Evolutionary conservation across 2,113 vertebrate species (phyloP), one percentile per base, ranked within the genome.

Genomic region (Vicugna pacos): DNA sequence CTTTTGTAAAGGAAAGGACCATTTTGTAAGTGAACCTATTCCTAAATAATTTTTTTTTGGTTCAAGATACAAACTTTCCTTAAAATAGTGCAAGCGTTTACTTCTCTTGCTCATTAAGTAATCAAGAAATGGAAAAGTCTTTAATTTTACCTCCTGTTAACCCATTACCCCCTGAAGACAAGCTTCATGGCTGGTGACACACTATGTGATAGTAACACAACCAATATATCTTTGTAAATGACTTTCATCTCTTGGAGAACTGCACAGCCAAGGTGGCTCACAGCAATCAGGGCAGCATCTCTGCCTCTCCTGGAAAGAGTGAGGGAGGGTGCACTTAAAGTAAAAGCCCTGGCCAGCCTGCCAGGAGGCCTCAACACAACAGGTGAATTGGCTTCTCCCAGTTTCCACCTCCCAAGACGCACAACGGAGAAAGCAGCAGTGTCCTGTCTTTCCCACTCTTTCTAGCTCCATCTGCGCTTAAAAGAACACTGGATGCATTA

Each of bases 61-160:
- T 85, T 97, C 75, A 62, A 93, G 67, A 93, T 52, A 73, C 58
- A 58, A 93, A 83, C 28, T 89, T 94, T 95, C 56, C 81, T 83
- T 96, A 82, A 96, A 94, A 89, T 54, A 97, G 76, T 70, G 10
- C n/a, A 90, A 22, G 82, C 17, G 50, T 35, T 95, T 92, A 88
- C 22, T 89, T 67, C 42, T 77, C 35, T 86, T 58, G 13, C n/a
- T 95, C 76, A 86, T 93, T 86, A 95, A 91, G 64, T 83, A 89
- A 95, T 56, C 22, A 75, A 80, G 46, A 95, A 94, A 95, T 85
- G 50, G 91, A 95, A 95, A 95, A 93, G 26, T 56, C 89, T 84
- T 88, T 95, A 83, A 64, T 28, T 83, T 73, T 46, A 81, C 56
- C n/a, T 91, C 81, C 88, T 5, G 10, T 91, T 86, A 81, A 75